Conservation (phyloP, 2,888 invertebrate species). For the Drosophila koepferae region DNA sequence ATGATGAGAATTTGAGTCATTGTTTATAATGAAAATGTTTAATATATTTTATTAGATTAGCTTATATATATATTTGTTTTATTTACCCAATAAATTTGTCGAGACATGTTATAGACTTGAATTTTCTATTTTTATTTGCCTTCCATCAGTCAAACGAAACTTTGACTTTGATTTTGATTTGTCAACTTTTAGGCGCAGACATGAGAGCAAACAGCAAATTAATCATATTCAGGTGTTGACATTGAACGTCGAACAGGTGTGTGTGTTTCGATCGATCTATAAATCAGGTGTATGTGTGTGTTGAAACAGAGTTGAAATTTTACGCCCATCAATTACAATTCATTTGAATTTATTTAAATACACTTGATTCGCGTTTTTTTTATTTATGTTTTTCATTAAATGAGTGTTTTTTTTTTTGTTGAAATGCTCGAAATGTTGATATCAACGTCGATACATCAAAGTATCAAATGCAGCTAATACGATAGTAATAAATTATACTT, state of each 20-base stretch:
- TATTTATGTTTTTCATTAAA: conserved; percentile 16
- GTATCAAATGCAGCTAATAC: conserved; percentile 59
- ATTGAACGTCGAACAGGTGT: conserved; percentile 9
- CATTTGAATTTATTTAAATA: conserved; percentile 79
- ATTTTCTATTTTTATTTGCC: conserved; percentile 29
- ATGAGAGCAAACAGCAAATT: conserved; percentile 30
- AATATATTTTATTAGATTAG: not conserved
- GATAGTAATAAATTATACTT: conserved; percentile 72
- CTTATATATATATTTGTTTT: not conserved
- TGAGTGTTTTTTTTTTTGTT: conserved; percentile 3
- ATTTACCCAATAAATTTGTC: not conserved
- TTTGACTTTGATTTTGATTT: conserved; percentile 27
- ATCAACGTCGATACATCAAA: conserved; percentile 62
- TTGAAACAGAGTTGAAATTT: conserved; percentile 24
- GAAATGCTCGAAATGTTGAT: conserved; percentile 34
- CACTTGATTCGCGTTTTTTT: conserved; percentile 61
- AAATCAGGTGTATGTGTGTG: conserved; percentile 36
- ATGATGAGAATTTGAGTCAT: not conserved
- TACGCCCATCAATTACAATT: conserved; percentile 72
- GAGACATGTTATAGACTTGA: not conserved
- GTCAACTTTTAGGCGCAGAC: conserved; percentile 53
- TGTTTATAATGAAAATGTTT: not conserved
- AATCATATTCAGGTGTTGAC: conserved; percentile 55
- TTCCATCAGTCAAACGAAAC: conserved; percentile 35
- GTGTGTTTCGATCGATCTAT: conserved; percentile 70